Percentiles rank a stretch among this genome's conserved stretches.
phyloP scores from a whole-genome alignment of 2,113 vertebrate species.

The Bubo bubo region DNA sequence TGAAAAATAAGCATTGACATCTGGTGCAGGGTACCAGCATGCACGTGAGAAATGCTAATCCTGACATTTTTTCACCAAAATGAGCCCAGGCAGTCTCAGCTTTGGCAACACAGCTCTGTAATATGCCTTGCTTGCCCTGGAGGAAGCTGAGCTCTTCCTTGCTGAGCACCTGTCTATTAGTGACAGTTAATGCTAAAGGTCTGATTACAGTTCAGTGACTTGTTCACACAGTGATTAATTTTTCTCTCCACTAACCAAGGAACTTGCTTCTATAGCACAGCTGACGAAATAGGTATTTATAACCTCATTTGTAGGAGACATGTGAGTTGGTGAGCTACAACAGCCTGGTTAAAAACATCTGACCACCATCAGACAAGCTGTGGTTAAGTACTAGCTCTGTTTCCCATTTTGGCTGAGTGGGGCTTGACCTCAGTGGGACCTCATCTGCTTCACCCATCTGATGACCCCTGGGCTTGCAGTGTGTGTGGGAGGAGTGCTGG shows the following conservation, averaged over 20 bases:
- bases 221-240: not conserved
- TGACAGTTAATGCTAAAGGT: not conserved
- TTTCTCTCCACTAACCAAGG: not conserved
- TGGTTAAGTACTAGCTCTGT: not conserved
- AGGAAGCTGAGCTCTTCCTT: not conserved
- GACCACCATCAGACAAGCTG: not conserved
- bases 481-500: not conserved
- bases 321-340: not conserved
- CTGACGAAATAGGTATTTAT: not conserved
- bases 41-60: accelerated
- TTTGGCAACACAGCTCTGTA: not conserved
- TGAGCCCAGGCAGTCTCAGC: not conserved
- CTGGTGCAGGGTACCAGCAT: not conserved
- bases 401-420: not conserved
- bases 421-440: not conserved
- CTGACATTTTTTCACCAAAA: not conserved
- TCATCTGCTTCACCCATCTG: not conserved
- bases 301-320: not conserved
- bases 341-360: not conserved
- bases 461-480: not conserved
- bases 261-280: not conserved
- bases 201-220: not conserved
- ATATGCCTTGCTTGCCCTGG: not conserved
- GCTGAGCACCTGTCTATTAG: not conserved
- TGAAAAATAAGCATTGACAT: not conserved